These are phyloP conservation scores for Hystrix brachyura DNA, from an alignment of 2,113 vertebrate genomes.

Conservation along the genomic window DNA sequence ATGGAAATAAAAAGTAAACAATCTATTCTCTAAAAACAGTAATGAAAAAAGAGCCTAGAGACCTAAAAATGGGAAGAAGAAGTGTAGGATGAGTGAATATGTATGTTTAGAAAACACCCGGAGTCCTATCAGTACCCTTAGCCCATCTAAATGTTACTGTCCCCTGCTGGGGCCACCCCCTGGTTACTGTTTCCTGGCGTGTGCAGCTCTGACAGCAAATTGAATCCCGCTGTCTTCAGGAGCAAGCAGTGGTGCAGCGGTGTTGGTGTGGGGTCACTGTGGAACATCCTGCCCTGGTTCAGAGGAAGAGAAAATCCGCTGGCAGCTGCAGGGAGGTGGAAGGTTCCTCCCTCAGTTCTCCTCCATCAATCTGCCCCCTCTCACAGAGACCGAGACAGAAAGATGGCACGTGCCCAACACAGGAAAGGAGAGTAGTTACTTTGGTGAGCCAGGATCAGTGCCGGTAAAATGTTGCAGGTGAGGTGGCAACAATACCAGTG, in stretches of 20 bases:
- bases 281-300: background rate
- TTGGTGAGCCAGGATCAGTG: background rate
- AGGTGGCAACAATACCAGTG: background rate
- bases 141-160: background rate
- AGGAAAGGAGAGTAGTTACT: background rate
- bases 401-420: background rate
- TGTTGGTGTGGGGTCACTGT: background rate
- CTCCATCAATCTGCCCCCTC: background rate
- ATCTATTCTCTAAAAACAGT: conserved; percentile 45
- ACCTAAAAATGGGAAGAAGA: conserved; percentile 15
- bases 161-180: background rate
- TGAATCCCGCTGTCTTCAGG: background rate
- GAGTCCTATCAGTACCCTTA: background rate
- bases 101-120: background rate
- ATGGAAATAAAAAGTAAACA: conserved; percentile 3
- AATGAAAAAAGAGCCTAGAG: background rate
- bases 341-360: background rate
- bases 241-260: background rate
- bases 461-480: background rate
- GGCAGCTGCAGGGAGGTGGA: background rate
- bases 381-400: background rate
- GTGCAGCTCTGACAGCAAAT: background rate
- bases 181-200: background rate
- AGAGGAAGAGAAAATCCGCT: conserved; percentile 19
- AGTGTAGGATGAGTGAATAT: background rate